Percentiles rank a stretch among this genome's conserved stretches.
These are phyloP conservation scores for Anarsia innoxiella DNA, from an alignment of 2,888 invertebrate species.

Conservation along the genomic window DNA sequence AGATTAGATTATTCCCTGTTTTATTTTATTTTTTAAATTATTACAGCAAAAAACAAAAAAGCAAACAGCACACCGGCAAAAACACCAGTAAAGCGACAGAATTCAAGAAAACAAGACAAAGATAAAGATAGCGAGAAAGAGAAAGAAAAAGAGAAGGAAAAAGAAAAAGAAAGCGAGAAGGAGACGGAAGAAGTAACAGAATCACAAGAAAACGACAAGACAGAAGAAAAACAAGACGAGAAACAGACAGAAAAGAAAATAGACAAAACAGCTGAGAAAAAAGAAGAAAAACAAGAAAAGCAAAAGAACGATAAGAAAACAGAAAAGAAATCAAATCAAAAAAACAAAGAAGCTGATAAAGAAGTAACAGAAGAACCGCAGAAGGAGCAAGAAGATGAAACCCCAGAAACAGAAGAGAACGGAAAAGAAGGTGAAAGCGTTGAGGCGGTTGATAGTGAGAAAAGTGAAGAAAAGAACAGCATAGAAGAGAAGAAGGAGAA, in stretches of 20 bases:
- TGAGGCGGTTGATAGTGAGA: constrained; percentile 19
- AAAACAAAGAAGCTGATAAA: neutral
- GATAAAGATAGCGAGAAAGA: constrained; percentile 15
- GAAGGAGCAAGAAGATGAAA: constrained; percentile 14
- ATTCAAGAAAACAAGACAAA: constrained; percentile 38
- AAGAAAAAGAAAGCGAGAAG: neutral
- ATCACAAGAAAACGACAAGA: neutral
- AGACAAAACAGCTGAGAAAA: neutral
- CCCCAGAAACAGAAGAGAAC: constrained; percentile 14
- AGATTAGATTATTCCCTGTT: too few species aligned
- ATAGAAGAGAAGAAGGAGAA: constrained; percentile 25
- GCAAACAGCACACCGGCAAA: constrained; percentile 33
- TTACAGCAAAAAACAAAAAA: constrained; percentile 38
- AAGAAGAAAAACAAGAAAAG: neutral
- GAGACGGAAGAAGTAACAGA: neutral
- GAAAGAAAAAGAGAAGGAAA: constrained; percentile 6
- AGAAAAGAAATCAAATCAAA: neutral
- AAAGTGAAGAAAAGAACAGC: constrained; percentile 21
- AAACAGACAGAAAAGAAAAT: neutral
- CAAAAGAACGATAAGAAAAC: neutral
- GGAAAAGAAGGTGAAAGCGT: constrained; percentile 11
- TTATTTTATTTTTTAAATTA: too few species aligned
- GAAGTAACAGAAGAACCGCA: constrained; percentile 15
- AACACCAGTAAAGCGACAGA: constrained; percentile 44
- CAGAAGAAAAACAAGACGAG: neutral